phyloP scores from a whole-genome alignment of 2,888 invertebrate species.

The Lasioglossum vierecki region DNA sequence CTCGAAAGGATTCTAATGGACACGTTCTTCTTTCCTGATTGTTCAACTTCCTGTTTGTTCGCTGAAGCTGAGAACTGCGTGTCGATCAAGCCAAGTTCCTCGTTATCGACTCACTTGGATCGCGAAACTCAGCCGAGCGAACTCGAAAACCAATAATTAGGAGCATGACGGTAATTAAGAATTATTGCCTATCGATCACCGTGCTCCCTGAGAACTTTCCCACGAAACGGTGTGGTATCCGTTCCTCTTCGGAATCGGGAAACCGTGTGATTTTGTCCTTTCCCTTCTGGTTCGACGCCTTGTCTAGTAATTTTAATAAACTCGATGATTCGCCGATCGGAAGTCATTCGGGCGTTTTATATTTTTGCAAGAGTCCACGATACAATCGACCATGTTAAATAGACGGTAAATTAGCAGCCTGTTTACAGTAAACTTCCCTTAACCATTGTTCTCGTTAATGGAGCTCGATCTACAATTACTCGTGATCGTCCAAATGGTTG shows the following conservation, averaged over 20 bases:
- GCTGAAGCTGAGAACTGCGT: slow-evolving; percentile 23
- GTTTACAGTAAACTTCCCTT: neutral
- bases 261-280: neutral
- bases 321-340: neutral
- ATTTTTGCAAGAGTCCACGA: neutral
- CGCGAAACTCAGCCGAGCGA: slow-evolving; percentile 37
- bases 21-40: neutral
- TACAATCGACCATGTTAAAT: slow-evolving; percentile 4
- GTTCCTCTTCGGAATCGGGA: neutral
- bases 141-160: slow-evolving; percentile 64
- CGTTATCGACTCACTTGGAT: slow-evolving; percentile 44
- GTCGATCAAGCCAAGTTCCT: slow-evolving; percentile 30
- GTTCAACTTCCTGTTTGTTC: slow-evolving; percentile 11
- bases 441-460: neutral
- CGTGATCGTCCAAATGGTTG: neutral
- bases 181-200: slow-evolving; percentile 62
- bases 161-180: slow-evolving; percentile 62
- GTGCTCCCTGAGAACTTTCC: slow-evolving; percentile 23
- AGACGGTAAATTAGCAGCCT: neutral
- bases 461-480: neutral
- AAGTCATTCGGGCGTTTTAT: neutral
- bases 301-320: neutral
- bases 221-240: neutral
- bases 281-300: neutral
- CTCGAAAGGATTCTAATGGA: neutral